Evolutionary conservation across 64 coral and sea anemone species (phyloP).

Genomic region (Montipora sp.): DNA sequence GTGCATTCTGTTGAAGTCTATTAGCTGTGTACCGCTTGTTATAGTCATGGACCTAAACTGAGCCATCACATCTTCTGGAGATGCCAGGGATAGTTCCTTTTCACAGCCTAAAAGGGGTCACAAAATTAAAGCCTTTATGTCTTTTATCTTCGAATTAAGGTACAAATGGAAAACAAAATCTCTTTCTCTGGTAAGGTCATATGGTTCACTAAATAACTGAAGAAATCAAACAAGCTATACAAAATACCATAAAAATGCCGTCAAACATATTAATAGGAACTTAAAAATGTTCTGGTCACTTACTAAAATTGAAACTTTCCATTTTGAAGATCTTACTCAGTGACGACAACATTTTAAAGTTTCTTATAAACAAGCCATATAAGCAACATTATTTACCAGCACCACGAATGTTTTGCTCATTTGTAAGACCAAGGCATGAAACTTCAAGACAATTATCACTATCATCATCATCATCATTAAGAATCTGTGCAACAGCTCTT

Average conservation of each 20-base stretch:
- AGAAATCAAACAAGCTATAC: not conserved
- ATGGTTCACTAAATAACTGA: slow-evolving; percentile 1
- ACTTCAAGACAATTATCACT: slow-evolving; percentile 13
- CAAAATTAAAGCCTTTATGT: slow-evolving; percentile 13
- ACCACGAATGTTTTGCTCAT: slow-evolving; percentile 12
- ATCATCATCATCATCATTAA: slow-evolving; percentile 3
- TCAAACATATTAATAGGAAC: slow-evolving; percentile 13
- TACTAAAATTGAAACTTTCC: slow-evolving; percentile 13
- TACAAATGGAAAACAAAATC: slow-evolving; percentile 13
- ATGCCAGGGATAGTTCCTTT: not conserved
- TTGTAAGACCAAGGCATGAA: slow-evolving; percentile 12
- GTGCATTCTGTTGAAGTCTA: slow-evolving; percentile 69
- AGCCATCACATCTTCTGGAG: slow-evolving; percentile 11
- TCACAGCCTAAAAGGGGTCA: slow-evolving; percentile 11
- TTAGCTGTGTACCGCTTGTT: slow-evolving; percentile 60
- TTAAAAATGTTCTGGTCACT: slow-evolving; percentile 13
- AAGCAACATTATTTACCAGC: slow-evolving; percentile 13
- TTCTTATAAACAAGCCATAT: slow-evolving; percentile 13
- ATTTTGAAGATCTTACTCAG: slow-evolving; percentile 7
- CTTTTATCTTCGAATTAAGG: slow-evolving; percentile 13
- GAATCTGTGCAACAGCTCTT: slow-evolving; percentile 1
- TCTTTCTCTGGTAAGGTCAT: slow-evolving; percentile 12
- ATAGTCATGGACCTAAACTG: slow-evolving; percentile 6
- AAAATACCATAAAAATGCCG: slow-evolving; percentile 1
- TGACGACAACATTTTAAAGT: slow-evolving; percentile 13